Conservation (phyloP, 2,888 invertebrate genomes). For the Anarsia innoxiella region DNA sequence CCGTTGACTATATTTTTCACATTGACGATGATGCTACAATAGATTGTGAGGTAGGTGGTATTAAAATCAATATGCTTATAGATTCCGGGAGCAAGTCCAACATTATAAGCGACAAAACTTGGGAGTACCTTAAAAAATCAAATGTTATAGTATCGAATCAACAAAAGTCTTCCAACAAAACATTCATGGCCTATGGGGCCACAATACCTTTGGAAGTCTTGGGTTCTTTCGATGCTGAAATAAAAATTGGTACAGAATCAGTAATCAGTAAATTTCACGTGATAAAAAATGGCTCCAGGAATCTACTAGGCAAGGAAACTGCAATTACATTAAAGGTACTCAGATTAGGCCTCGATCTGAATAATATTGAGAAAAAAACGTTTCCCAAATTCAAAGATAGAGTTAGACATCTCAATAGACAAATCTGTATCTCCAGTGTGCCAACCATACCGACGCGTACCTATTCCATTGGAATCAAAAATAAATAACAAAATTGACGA, state of each 20-base stretch:
- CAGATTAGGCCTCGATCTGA: constrained; percentile 14
- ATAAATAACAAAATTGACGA: constrained; percentile 16
- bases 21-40: constrained; percentile 16
- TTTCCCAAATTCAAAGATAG: constrained; percentile 17
- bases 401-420: constrained; percentile 14
- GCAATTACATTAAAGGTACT: constrained; percentile 14
- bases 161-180: constrained; percentile 13
- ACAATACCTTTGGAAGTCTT: constrained; percentile 16
- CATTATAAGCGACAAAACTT: constrained; percentile 17
- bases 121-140: constrained; percentile 16
- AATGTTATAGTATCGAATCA: constrained; percentile 12
- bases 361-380: neutral
- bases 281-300: constrained; percentile 13
- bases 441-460: constrained; percentile 17
- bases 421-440: constrained; percentile 11
- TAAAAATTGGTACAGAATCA: constrained; percentile 6
- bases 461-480: constrained; percentile 17
- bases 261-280: constrained; percentile 17
- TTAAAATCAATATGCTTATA: constrained; percentile 17
- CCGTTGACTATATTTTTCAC: constrained; percentile 18
- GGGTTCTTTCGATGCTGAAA: constrained; percentile 20
- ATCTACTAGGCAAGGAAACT: constrained; percentile 16
- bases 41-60: constrained; percentile 16
- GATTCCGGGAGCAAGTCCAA: constrained; percentile 22
- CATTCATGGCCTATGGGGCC: constrained; percentile 20